Base-by-base conservation (phyloP, 2,888 invertebrate genomes). In the Sclerodermus sp. region DNA sequence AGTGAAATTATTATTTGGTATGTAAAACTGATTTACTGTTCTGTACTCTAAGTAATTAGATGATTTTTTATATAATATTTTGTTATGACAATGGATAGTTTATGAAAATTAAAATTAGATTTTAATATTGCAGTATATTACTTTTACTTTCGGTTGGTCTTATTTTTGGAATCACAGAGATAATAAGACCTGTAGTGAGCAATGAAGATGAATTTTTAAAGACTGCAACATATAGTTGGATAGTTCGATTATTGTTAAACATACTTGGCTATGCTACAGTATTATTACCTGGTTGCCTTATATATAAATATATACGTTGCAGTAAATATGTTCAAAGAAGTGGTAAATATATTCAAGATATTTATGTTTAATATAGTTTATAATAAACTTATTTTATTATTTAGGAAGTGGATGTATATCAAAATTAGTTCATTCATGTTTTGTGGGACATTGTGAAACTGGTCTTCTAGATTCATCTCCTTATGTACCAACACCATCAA, bases 261-360 rank as follows among this genome's bases (percentile, higher is more conserved):
- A 81, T 93, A 47, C 82, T 92, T 14, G 94, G 95, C 12, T 97
- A 96, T 77, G 85, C 88, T 2, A 91, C 93, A n/a, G 83, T 97
- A 48, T 82, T 96, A 73, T 78, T 95, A 51, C 96, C 96, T 1
- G 92, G 92, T 42, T 89, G 86, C 72, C 79, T 95, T 14, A 83
- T 94, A 47, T 91, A 90, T 74, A 88, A 88, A 76, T 94, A 93
- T 79, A 83, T 93, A 17, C 84, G 86, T 57, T 85, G 83, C 70
- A 87, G 85, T 44, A 89, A 90, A 66, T 92, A 92, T 72, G 82
- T 93, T 63, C 93, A 94, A 71, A 87, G 87, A 76, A 82, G 86
- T 73, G 85, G 92, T 91, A 77, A 82, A 80, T 78, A 47, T 32
- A 34, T 4, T 12, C 4, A 34, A 8, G 13, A 12, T 8, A 34